phyloP scores from a whole-genome alignment of 1,140 invertebrate species.

The Euwallacea similis region DNA sequence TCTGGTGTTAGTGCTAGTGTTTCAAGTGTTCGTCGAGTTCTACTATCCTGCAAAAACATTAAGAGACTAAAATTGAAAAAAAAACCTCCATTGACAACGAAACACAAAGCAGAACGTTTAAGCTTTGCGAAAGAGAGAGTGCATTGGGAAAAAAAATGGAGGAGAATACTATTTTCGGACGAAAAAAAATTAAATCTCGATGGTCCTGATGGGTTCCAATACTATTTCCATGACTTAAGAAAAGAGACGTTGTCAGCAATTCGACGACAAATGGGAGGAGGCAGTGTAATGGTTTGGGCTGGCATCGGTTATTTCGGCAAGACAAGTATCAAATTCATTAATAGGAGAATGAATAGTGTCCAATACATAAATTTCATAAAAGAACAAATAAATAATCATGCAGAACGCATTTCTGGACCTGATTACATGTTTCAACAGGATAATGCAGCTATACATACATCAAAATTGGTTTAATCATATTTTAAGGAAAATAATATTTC shows the following conservation, averaged over 20 bases:
- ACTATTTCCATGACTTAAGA: neutral
- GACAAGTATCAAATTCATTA: neutral
- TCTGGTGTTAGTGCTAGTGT: neutral
- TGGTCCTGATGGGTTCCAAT: neutral
- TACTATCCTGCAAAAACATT: neutral
- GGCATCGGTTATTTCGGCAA: neutral
- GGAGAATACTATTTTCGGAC: neutral
- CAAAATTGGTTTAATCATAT: neutral
- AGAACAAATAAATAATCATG: neutral
- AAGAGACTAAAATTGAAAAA: neutral
- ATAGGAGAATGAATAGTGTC: neutral
- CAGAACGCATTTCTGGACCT: neutral
- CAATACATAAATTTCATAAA: neutral
- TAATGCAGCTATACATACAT: neutral
- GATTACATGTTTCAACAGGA: neutral
- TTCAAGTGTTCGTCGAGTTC: neutral
- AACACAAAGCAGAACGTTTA: conserved; percentile 1
- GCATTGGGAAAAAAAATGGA: conserved; percentile 1
- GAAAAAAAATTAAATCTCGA: neutral
- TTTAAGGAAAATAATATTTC: neutral
- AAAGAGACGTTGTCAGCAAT: neutral
- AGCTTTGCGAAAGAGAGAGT: neutral
- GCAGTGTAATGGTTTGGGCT: neutral
- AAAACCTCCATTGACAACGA: neutral
- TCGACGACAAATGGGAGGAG: neutral